A percentile compares a stretch with the other conserved stretches of the same genome.
Conservation (phyloP, 2,888 invertebrate genomes). For the Apodemia mormo region DNA sequence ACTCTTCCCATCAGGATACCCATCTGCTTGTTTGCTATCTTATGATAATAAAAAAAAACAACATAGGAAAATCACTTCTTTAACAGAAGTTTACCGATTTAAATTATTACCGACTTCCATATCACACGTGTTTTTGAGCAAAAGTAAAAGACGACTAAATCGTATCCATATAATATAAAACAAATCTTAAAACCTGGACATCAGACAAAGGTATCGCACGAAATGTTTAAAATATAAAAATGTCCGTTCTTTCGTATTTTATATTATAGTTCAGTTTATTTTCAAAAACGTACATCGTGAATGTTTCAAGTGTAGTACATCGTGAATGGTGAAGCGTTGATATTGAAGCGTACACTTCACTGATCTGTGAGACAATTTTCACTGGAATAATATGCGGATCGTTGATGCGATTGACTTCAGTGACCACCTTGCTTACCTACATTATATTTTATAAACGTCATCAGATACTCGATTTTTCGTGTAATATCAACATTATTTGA, state of each 20-base stretch:
- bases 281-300: not conserved
- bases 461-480: no score
- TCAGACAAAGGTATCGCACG: not conserved
- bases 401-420: conserved; percentile 20
- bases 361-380: conserved; percentile 39
- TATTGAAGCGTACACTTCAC: conserved; percentile 51
- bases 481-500: no score
- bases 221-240: not conserved
- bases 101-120: no score
- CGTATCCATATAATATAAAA: not conserved
- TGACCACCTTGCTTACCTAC: not conserved
- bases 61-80: no score
- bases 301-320: conserved; percentile 5
- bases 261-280: not conserved
- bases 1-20: no score
- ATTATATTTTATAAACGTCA: not conserved
- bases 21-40: no score
- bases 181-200: not conserved
- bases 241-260: not conserved
- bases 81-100: no score
- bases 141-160: no score
- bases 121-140: no score
- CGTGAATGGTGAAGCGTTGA: conserved; percentile 34
- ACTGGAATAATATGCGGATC: conserved; percentile 30
- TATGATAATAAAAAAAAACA: no score